Evolutionary conservation across 2,113 vertebrate genomes (phyloP), one percentile per base, ranked within the genome.

Genomic region (Platysteira castanea): DNA sequence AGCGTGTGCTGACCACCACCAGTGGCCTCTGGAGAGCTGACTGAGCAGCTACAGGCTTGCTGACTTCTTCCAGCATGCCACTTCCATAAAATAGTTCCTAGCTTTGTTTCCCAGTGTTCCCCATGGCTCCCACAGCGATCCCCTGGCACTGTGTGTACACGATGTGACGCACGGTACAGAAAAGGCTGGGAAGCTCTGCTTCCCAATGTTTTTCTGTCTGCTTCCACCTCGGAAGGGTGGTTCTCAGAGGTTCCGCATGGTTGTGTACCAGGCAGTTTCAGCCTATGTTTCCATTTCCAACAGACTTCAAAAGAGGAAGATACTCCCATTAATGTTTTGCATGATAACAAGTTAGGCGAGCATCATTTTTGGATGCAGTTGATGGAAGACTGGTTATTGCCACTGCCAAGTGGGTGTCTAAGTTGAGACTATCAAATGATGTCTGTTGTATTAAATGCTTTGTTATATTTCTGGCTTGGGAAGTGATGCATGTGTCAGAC

Each of bases 291-390:
- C 73, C 88, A 79, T 87, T 84, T 89, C 88, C 57, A 93, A 27
- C 0, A 4, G 68, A 84, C 86, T 94, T 96, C 90, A 87, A 89
- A 96, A 96, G 86, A 82, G 86, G 80, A 93, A 92, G 92, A 75
- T 95, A 86, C 88, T 95, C 90, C 95, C 93, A 89, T 94, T 87
- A 89, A n/a, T 76, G 88, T 94, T 96, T 96, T 96, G 86, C 96
- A 96, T 93, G 86, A 94, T 96, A 97, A 87, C 80, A 19, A 96
- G 90, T 94, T 73, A 92, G 65, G 89, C 92, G 87, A 69, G 88
- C 69, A 89, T 60, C 69, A 7, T 35, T 96, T 92, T 82, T 95
- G 83, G 88, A 93, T 75, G 70, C 69, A 56, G 49, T 53, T 78
- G 88, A 81, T 95, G 90, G 92, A 89, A 93, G 88, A 89, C 80